A percentile compares a stretch with the other conserved stretches of the same genome.
phyloP scores from a whole-genome alignment of 2,797 vertebrate species.

The Melopsittacus undulatus region DNA sequence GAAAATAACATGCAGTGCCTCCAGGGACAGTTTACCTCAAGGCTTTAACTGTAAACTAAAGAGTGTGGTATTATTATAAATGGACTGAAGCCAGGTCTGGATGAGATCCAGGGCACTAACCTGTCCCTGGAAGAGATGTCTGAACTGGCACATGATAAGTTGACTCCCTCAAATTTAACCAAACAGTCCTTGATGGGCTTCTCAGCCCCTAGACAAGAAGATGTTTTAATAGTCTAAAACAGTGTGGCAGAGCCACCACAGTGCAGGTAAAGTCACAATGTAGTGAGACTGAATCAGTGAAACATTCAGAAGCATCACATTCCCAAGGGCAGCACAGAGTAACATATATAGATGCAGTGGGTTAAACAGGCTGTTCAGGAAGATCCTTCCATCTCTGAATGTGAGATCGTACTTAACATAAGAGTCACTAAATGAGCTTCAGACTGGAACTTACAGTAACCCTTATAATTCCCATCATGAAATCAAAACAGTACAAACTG shows the following conservation, averaged over 20 bases:
- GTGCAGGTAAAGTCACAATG: not conserved
- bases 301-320: not conserved
- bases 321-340: not conserved
- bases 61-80: not conserved
- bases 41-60: not conserved
- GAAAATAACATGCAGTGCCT: not conserved
- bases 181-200: not conserved
- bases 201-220: not conserved
- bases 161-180: not conserved
- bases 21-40: not conserved
- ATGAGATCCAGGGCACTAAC: slow-evolving; percentile 13
- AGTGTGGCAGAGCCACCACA: not conserved
- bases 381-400: not conserved
- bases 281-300: not conserved
- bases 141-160: not conserved
- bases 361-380: not conserved
- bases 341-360: not conserved
- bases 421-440: not conserved
- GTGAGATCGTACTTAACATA: not conserved
- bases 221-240: not conserved
- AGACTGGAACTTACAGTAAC: not conserved
- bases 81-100: not conserved
- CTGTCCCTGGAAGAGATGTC: slow-evolving; percentile 15
- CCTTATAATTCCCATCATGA: not conserved
- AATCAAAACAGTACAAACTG: slow-evolving; percentile 11